Evolutionary conservation across 2,888 invertebrate genomes (phyloP), one percentile per base, ranked within the genome.

Genomic region (Cepaea hortensis): DNA sequence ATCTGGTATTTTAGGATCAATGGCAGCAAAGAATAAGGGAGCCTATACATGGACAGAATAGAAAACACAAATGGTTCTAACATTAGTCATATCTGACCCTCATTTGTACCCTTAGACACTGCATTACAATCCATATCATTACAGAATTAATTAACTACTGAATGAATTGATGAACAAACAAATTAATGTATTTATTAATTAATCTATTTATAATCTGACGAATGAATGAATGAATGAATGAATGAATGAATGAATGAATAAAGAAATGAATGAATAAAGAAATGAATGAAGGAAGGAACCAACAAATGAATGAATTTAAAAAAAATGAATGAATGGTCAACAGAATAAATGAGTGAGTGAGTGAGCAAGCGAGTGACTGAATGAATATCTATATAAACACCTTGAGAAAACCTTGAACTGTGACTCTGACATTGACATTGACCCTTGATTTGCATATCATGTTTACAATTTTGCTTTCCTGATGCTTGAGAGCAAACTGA

Each of bases 371-470:
- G 18, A 68, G 13, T n/a, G 55, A 55, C 6, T 55, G 11, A 55
- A 55, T 11, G 55, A 9, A 55, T 55, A 65, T 55, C 11, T n/a
- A 20, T 75, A n/a, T 46, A 35, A 13, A 18, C 46, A 93, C 93
- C 91, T 89, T 89, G 83, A 92, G 90, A 86, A 92, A 93, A 68
- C 91, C 91, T 65, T 92, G 88, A 35, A 93, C 90, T n/a, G 90
- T 84, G 13, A 93, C 91, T 20, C 77, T 88, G 11, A 89, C 85
- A 87, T 93, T 93, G 80, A 93, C 90, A 86, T 93, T 90, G 20
- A 91, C 92, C n/a, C 92, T 92, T 11, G 91, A 91, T 73, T 91
- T 90, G 88, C 93, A 92, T 61, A 93, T 89, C 90, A 93, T 89
- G 83, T 90, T 87, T 0, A 93, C 91, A 80, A 92, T 88, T 55